phyloP scores from a whole-genome alignment of 2,113 vertebrate genomes.

The Neodontobutis hainanensis region DNA sequence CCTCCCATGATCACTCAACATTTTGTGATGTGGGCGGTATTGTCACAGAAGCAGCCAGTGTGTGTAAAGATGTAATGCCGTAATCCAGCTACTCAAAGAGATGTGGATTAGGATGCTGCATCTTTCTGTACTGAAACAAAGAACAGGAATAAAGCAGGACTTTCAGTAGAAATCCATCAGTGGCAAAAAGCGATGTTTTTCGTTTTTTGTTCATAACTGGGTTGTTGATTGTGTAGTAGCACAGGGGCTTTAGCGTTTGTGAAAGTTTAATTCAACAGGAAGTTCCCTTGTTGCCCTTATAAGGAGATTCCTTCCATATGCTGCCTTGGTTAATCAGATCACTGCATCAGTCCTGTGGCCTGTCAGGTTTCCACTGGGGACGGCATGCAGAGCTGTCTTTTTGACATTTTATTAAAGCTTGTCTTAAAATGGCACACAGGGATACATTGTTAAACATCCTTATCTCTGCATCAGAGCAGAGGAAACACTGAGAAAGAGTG shows the following conservation, averaged over 20 bases:
- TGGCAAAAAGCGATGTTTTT: conserved; percentile 50
- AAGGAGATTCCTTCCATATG: conserved; percentile 9
- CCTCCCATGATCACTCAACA: conserved; percentile 56
- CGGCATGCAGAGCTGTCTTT: conserved; percentile 13
- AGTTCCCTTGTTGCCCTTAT: conserved; percentile 11
- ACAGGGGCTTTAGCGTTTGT: conserved; percentile 10
- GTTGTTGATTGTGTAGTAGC: conserved; percentile 34
- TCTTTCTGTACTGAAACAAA: conserved; percentile 58
- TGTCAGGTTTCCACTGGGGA: conserved; percentile 12
- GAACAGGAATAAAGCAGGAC: conserved; percentile 38
- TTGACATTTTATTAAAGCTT: conserved; percentile 28
- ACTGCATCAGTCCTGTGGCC: conserved; percentile 4
- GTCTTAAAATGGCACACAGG: conserved; percentile 16
- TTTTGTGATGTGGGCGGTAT: conserved; percentile 61
- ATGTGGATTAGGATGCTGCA: conserved; percentile 68
- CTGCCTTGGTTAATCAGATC: conserved; percentile 34
- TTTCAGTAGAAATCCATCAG: conserved; percentile 68
- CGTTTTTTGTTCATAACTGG: conserved; percentile 43
- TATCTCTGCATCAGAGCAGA: conserved; percentile 24
- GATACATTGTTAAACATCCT: conserved; percentile 20
- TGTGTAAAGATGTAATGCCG: conserved; percentile 54
- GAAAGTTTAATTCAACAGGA: conserved; percentile 21
- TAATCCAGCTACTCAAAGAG: conserved; percentile 75
- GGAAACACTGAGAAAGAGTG: background rate
- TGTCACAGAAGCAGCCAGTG: conserved; percentile 49